Conservation (phyloP, 2,797 vertebrate species). For the Hydrolagus colliei region DNA sequence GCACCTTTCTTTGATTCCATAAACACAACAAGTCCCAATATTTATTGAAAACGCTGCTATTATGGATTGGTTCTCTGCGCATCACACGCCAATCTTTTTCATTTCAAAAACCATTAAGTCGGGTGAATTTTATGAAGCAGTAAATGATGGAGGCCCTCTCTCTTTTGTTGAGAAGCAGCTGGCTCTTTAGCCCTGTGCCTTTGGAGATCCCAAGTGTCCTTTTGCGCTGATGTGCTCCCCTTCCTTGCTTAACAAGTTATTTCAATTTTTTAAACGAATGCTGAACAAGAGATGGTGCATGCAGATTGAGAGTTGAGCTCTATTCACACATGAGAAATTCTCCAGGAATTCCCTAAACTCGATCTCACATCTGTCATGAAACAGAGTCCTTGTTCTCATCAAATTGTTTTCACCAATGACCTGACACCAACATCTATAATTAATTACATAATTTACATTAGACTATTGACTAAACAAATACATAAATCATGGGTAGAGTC, state of each 20-base stretch:
- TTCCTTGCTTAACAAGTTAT: constrained; percentile 77
- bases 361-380: constrained; percentile 75
- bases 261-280: constrained; percentile 70
- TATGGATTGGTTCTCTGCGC: constrained; percentile 64
- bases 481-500: constrained; percentile 93
- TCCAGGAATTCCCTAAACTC: constrained; percentile 79
- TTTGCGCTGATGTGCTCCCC: constrained; percentile 66
- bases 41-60: constrained; percentile 75
- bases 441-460: constrained; percentile 96
- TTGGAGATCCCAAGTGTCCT: constrained; percentile 63
- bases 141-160: constrained; percentile 69
- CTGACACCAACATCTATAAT: constrained; percentile 93
- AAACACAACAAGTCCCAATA: constrained; percentile 45
- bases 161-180: constrained; percentile 68
- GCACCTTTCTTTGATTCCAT: constrained; percentile 39
- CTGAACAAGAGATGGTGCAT: constrained; percentile 71
- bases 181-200: constrained; percentile 62
- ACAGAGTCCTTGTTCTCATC: constrained; percentile 70
- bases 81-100: constrained; percentile 62
- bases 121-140: constrained; percentile 70
- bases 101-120: constrained; percentile 72
- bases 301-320: constrained; percentile 64
- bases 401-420: constrained; percentile 83
- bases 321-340: constrained; percentile 76
- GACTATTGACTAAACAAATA: constrained; percentile 97